phyloP scores from a whole-genome alignment of 2,113 vertebrate genomes.

The Lophius piscatorius region DNA sequence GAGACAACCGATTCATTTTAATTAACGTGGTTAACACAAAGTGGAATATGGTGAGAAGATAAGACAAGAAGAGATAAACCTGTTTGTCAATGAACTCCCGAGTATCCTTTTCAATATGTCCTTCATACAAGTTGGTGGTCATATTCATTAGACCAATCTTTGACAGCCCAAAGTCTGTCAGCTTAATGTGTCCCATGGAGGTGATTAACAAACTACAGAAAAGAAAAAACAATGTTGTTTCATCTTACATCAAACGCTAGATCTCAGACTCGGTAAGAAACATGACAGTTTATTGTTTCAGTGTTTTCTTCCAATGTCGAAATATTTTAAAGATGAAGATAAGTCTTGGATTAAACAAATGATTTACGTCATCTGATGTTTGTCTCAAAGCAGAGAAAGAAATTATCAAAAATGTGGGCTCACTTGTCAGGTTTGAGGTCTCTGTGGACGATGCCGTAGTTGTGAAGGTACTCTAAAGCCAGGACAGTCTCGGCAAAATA shows the following conservation, averaged over 20 bases:
- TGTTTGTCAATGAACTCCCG: slow-evolving; percentile 96
- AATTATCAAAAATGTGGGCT: slow-evolving; percentile 52
- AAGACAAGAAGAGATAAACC: slow-evolving; percentile 64
- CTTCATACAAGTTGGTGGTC: slow-evolving; percentile 96
- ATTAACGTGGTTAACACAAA: background rate
- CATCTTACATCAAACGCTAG: slow-evolving; percentile 18
- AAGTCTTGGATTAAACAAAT: slow-evolving; percentile 22
- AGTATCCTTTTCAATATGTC: slow-evolving; percentile 94
- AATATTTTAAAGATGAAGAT: slow-evolving; percentile 22
- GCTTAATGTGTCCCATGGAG: slow-evolving; percentile 95
- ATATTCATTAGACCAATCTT: slow-evolving; percentile 98
- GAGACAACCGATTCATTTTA: background rate
- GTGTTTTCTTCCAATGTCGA: slow-evolving; percentile 22
- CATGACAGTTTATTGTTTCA: slow-evolving; percentile 23
- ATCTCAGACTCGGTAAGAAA: slow-evolving; percentile 6
- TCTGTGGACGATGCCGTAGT: slow-evolving; percentile 94
- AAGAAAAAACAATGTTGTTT: slow-evolving; percentile 31
- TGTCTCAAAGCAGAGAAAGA: background rate
- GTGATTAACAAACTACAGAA: slow-evolving; percentile 90
- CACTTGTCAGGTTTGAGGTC: slow-evolving; percentile 99
- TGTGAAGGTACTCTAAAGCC: slow-evolving; percentile 93
- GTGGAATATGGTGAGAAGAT: background rate
- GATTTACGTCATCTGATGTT: slow-evolving; percentile 7
- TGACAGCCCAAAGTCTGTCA: slow-evolving; percentile 94
- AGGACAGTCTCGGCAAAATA: slow-evolving; percentile 96